phyloP scores from a whole-genome alignment of 2,113 vertebrate species.

The Limnothrissa miodon region DNA sequence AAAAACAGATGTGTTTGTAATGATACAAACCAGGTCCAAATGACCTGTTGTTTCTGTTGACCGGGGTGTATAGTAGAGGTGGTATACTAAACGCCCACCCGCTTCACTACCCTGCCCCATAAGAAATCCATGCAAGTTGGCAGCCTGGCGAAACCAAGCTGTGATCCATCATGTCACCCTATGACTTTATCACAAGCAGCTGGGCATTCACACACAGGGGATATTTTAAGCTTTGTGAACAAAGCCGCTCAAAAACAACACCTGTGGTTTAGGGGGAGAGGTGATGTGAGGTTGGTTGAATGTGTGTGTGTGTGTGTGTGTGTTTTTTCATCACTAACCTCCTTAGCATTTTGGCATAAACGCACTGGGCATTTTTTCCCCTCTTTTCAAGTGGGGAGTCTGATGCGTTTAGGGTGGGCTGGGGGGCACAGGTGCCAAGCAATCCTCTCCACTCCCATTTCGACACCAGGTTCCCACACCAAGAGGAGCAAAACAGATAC shows the following conservation, averaged over 20 bases:
- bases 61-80: not conserved
- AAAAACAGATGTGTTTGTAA: not conserved
- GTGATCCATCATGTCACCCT: constrained; percentile 8
- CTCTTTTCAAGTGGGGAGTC: not conserved
- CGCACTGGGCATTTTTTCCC: not conserved
- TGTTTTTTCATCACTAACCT: not conserved
- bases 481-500: not conserved
- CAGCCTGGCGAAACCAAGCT: not conserved
- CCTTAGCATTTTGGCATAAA: not conserved
- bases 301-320: not conserved
- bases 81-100: not conserved
- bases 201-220: not conserved
- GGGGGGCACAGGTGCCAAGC: not conserved
- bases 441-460: not conserved
- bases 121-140: not conserved
- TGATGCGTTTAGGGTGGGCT: not conserved
- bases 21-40: not conserved
- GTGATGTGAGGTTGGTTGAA: not conserved
- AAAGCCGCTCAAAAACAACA: not conserved
- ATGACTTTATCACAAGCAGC: constrained; percentile 9
- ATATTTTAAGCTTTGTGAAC: not conserved
- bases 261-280: not conserved
- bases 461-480: not conserved
- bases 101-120: not conserved
- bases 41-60: not conserved